phyloP scores from a whole-genome alignment of 2,113 vertebrate species.

The Stomatorhinus ivindoensis region DNA sequence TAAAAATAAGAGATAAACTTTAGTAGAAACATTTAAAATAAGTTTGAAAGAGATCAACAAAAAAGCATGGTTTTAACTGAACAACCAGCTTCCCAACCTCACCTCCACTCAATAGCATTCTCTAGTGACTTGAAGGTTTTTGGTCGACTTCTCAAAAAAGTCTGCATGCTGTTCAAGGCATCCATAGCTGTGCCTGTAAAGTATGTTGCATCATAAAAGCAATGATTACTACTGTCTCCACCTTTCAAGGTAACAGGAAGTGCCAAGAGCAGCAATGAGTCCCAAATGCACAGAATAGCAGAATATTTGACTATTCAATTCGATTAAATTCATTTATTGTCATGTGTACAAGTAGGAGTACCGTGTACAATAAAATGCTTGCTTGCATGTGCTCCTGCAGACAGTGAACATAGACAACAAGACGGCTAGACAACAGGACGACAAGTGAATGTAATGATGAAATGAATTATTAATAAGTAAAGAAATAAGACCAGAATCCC shows the following conservation, averaged over 20 bases:
- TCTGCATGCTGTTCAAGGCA: constrained; percentile 98
- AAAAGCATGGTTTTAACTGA: neutral
- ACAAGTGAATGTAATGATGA: no score
- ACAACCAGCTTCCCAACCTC: neutral
- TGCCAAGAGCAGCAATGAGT: neutral
- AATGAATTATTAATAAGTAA: no score
- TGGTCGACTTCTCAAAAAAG: constrained; percentile 92
- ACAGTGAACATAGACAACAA: no score
- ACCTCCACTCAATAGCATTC: constrained; percentile 98
- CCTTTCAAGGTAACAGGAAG: neutral
- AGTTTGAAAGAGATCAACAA: neutral
- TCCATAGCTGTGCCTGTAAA: constrained; percentile 92
- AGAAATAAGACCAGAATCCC: no score
- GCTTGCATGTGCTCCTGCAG: no score
- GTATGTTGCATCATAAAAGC: neutral
- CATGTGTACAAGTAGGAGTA: no score
- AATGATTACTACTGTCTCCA: neutral
- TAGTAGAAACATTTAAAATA: neutral
- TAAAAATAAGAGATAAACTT: neutral
- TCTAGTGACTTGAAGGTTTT: constrained; percentile 96
- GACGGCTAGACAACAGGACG: no score
- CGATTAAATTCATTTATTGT: no score
- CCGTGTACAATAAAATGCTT: no score
- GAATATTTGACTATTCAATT: neutral
- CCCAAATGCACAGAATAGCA: neutral